Evolutionary conservation across 2,888 invertebrate genomes (phyloP), one percentile per base, ranked within the genome.

Genomic region (Hirtodrosophila trivittata): DNA sequence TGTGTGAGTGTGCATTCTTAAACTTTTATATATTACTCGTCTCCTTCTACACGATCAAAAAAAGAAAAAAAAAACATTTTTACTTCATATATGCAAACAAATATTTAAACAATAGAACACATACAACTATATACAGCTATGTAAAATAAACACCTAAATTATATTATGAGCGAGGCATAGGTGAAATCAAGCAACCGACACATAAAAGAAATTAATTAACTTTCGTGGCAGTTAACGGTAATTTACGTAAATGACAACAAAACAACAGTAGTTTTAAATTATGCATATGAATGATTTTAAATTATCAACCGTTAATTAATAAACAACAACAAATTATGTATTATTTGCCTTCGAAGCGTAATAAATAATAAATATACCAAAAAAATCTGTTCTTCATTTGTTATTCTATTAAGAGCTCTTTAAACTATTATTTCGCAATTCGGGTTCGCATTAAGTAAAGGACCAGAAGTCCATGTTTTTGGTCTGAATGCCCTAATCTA

Each of bases 341-440:
- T 80, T 80, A 80, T 65, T 80, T 84, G 69, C 77, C 77, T 65
- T 75, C 42, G 62, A 77, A 62, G 45, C 63, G 55, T 66, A 78
- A 86, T 80, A 80, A 86, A 78, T 26, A 21, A 55, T 59, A 65
- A 65, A 75, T 39, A 41, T 18, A 41, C 21, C 21, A 9, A 41
- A 43, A 3, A 28, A 7, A 28, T 28, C 5, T 5, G n/a, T 9
- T 28, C 5, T 28, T 28, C 1, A 28, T 28, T 21, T 3, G 2
- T 21, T 21, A 21, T 21, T 21, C 3, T 21, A 21, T 21, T 21
- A n/a, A n/a, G n/a, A n/a, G n/a, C n/a, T n/a, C n/a, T n/a, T n/a
- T n/a, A n/a, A n/a, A n/a, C n/a, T n/a, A n/a, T n/a, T n/a, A n/a
- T n/a, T n/a, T n/a, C n/a, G n/a, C n/a, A n/a, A n/a, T n/a, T n/a